Conservation (phyloP, 2,888 invertebrate species). For the Thecophora atra region DNA sequence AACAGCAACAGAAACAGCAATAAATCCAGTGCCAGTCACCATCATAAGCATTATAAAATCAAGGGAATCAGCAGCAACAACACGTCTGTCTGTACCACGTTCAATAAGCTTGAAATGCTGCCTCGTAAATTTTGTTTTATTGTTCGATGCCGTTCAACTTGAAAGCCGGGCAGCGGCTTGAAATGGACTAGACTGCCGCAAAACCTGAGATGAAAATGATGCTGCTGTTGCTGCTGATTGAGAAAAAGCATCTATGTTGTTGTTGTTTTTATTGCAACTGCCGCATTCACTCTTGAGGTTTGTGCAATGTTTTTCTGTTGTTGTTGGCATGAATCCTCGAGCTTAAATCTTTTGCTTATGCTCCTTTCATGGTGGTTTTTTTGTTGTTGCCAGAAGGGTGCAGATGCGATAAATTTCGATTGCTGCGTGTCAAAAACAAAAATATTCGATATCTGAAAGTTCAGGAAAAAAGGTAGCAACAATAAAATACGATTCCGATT, state of each 20-base stretch:
- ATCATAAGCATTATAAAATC: neutral
- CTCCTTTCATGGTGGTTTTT: neutral
- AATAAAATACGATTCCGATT: neutral
- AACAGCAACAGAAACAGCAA: too few species aligned
- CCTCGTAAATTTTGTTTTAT: conserved; percentile 28
- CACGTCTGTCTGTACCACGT: neutral
- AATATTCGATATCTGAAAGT: conserved; percentile 31
- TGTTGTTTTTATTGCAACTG: neutral
- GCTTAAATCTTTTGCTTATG: too few species aligned
- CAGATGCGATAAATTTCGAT: conserved; percentile 47
- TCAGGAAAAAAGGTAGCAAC: conserved; percentile 2
- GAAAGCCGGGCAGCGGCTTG: neutral
- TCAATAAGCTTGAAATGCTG: conserved; percentile 31
- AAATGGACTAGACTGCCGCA: neutral
- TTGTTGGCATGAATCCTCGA: too few species aligned
- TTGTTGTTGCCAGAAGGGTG: conserved; percentile 8
- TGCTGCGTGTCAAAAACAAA: conserved; percentile 45
- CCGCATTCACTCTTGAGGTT: neutral
- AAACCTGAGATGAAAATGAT: neutral
- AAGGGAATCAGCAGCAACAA: conserved; percentile 4
- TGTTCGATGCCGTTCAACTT: conserved; percentile 16
- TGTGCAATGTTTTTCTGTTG: neutral
- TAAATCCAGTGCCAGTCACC: too few species aligned
- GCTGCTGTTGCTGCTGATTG: conserved; percentile 1
- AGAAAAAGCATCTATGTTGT: too few species aligned